These are phyloP conservation scores for Myotis lucifugus DNA, from an alignment of 2,113 vertebrate genomes.

Conservation along the genomic window DNA sequence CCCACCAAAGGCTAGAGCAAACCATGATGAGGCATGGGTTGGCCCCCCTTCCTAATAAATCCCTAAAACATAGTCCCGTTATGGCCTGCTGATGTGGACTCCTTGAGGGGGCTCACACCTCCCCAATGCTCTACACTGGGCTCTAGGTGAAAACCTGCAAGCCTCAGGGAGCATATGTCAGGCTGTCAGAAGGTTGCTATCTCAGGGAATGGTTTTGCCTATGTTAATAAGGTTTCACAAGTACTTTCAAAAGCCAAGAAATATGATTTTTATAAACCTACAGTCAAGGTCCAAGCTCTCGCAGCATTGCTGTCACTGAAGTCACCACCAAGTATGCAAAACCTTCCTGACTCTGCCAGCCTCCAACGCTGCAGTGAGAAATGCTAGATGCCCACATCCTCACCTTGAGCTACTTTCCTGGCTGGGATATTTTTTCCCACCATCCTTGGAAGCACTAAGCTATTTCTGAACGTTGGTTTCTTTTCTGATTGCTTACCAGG, in stretches of 20 bases:
- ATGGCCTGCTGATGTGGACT: neutral
- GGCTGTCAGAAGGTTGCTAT: neutral
- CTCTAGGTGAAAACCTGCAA: neutral
- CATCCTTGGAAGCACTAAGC: conserved; percentile 61
- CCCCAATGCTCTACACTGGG: neutral
- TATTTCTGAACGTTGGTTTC: conserved; percentile 80
- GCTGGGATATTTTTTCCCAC: conserved; percentile 67
- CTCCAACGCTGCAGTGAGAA: conserved; percentile 74
- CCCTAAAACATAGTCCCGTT: neutral
- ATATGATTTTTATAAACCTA: conserved; percentile 75
- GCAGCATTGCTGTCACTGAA: conserved; percentile 68
- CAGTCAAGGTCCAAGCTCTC: conserved; percentile 72
- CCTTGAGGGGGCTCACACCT: neutral
- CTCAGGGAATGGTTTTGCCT: neutral
- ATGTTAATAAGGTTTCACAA: neutral
- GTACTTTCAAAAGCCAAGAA: conserved; percentile 31
- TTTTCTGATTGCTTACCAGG: conserved; percentile 72
- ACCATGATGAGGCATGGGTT: neutral
- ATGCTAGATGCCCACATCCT: conserved; percentile 67
- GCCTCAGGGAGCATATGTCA: neutral
- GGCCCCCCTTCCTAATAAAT: neutral
- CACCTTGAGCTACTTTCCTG: conserved; percentile 78
- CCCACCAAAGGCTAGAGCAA: neutral
- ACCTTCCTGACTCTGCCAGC: conserved; percentile 60
- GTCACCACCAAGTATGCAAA: conserved; percentile 64